These are phyloP conservation scores for Cerceris rybyensis DNA, from an alignment of 2,888 invertebrate genomes.

Conservation along the genomic window DNA sequence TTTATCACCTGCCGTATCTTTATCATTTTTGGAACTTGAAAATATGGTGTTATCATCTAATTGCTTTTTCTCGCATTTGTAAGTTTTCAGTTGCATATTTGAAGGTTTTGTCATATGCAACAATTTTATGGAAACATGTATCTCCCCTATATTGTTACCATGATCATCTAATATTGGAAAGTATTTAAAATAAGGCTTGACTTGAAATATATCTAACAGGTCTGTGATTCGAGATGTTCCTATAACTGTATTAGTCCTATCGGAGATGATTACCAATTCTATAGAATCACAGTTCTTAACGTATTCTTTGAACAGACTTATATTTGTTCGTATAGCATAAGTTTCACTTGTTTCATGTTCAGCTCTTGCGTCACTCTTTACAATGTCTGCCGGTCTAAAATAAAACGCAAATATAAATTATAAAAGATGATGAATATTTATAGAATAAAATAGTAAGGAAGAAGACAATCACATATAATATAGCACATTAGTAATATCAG, in stretches of 20 bases:
- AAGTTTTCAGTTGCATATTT: conserved; percentile 41
- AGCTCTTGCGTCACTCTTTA: conserved; percentile 54
- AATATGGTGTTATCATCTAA: conserved; percentile 18
- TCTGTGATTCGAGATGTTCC: conserved; percentile 73
- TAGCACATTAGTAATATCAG: too few species aligned
- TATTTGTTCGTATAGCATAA: conserved; percentile 77
- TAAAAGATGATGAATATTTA: conserved; percentile 1
- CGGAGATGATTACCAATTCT: conserved; percentile 72
- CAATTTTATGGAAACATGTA: conserved; percentile 74
- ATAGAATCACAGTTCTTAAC: conserved; percentile 77
- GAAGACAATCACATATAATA: too few species aligned
- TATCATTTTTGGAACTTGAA: conserved; percentile 17
- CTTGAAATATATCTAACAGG: conserved; percentile 70
- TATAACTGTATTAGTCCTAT: conserved; percentile 69
- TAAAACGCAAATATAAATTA: conserved; percentile 3
- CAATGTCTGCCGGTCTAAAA: conserved; percentile 72
- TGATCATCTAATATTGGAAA: conserved; percentile 74
- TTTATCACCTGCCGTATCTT: conserved; percentile 14
- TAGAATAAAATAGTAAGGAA: background rate
- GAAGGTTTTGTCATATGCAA: conserved; percentile 43
- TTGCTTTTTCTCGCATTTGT: conserved; percentile 43
- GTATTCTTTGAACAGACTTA: conserved; percentile 76
- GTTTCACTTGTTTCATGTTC: conserved; percentile 66
- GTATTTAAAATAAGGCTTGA: conserved; percentile 71
- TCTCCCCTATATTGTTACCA: conserved; percentile 74